Conservation (phyloP, 1,140 invertebrate genomes). For the Solenopsis invicta region DNA sequence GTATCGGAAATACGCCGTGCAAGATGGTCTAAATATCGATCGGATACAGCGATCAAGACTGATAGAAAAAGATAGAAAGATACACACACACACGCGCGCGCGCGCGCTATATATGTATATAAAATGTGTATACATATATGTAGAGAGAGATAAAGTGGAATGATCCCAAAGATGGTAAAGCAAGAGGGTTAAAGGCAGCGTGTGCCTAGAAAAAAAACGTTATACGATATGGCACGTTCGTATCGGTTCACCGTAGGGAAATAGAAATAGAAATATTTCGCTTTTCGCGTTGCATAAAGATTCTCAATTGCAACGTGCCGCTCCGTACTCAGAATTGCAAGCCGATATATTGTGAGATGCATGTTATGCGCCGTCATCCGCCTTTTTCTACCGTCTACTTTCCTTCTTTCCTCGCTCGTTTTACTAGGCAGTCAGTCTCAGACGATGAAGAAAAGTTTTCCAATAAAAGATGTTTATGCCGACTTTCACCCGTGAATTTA, state of each 20-base stretch:
- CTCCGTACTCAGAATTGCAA: conserved; percentile 57
- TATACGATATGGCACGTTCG: conserved; percentile 40
- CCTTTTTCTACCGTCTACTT: not conserved
- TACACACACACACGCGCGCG: not conserved
- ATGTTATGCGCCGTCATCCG: conserved; percentile 5
- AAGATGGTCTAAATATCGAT: conserved; percentile 53
- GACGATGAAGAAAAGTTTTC: conserved; percentile 68
- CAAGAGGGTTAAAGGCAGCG: conserved; percentile 18
- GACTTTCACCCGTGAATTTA: conserved; percentile 26
- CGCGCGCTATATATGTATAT: too few species aligned
- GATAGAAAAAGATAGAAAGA: not conserved
- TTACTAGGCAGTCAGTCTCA: not conserved
- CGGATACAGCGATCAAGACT: conserved; percentile 9
- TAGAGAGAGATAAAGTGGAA: not conserved
- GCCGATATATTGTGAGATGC: conserved; percentile 37
- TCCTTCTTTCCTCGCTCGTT: not conserved
- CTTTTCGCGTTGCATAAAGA: conserved; percentile 8
- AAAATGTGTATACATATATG: not conserved
- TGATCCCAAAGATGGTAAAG: conserved; percentile 24
- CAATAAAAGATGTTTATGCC: conserved; percentile 70
- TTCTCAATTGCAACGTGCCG: conserved; percentile 31
- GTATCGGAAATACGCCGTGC: conserved; percentile 35
- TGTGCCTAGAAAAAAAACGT: not conserved
- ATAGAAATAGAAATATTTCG: conserved; percentile 49
- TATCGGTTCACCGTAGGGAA: conserved; percentile 4